Conservation (phyloP, 2,888 invertebrate species). For the Portevinia maculata region DNA sequence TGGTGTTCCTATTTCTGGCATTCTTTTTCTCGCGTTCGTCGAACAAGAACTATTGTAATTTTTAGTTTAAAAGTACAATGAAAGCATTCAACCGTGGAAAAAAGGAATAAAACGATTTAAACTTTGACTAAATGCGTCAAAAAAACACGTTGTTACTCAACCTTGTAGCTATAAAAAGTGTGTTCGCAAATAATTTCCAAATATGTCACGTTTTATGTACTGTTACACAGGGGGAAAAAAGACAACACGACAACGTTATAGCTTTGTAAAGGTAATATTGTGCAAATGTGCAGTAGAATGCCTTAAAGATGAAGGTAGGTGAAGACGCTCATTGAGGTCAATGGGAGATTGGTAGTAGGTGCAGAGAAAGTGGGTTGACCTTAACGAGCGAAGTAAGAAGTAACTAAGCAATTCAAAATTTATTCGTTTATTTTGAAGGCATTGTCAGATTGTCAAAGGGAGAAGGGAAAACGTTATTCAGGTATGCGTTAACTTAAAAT, state of each 20-base stretch:
- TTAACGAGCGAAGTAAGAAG: conserved; percentile 5
- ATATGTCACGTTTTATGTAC: conserved; percentile 56
- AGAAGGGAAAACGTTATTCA: background rate
- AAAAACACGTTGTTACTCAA: conserved; percentile 32
- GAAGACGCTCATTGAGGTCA: conserved; percentile 21
- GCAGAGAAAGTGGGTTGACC: background rate
- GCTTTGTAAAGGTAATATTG: no score
- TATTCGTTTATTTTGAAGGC: conserved; percentile 38
- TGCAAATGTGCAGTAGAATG: conserved; percentile 1
- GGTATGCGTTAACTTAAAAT: background rate
- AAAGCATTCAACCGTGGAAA: background rate
- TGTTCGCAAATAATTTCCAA: conserved; percentile 49
- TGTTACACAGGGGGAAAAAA: no score
- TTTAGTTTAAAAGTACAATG: conserved; percentile 57
- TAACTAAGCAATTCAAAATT: conserved; percentile 31
- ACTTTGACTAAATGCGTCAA: conserved; percentile 13
- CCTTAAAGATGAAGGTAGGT: conserved; percentile 11
- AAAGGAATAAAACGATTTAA: background rate
- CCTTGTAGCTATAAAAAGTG: conserved; percentile 14
- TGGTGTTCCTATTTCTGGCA: background rate
- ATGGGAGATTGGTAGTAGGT: background rate
- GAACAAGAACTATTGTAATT: conserved; percentile 28
- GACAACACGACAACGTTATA: no score
- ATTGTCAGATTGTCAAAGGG: conserved; percentile 20
- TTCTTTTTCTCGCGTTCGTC: conserved; percentile 1